Percentiles rank a stretch among this genome's conserved stretches.
Evolutionary conservation across 2,888 invertebrate species (phyloP).

Genomic region (Aphidoletes aphidimyza): DNA sequence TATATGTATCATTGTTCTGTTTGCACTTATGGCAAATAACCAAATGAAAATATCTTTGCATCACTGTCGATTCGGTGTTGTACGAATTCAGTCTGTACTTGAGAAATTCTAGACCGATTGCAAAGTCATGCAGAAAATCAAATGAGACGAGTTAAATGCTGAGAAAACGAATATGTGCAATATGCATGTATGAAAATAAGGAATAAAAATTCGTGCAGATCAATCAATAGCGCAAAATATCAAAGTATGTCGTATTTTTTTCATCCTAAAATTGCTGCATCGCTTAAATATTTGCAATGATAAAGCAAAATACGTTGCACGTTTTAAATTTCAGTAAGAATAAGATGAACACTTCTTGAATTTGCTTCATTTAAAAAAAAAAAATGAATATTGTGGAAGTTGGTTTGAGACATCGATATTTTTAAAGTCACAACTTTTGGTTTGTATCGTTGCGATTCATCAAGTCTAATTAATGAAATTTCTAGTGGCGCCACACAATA

Average conservation of each 20-base stretch:
- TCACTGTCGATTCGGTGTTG: neutral
- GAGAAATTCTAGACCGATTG: neutral
- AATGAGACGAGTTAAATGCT: neutral
- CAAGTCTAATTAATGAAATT: conserved; percentile 7
- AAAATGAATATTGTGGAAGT: no score
- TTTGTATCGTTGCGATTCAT: no score
- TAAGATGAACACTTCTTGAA: neutral
- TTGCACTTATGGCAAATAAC: neutral
- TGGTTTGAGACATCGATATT: no score
- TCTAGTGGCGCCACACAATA: neutral
- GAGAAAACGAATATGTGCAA: neutral
- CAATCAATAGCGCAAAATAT: neutral
- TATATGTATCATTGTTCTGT: neutral
- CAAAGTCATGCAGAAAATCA: conserved; percentile 31
- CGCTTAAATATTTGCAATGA: neutral
- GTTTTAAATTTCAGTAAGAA: neutral
- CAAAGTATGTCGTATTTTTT: conserved; percentile 34
- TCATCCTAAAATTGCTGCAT: neutral
- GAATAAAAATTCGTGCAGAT: no score
- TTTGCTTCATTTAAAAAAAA: neutral
- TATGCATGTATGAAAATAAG: neutral
- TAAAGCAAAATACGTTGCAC: neutral
- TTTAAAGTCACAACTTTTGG: no score
- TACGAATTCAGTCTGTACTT: neutral
- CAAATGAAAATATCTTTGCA: neutral